These are phyloP conservation scores for Notothenia coriiceps DNA, from an alignment of 2,113 vertebrate genomes.

Conservation along the genomic window DNA sequence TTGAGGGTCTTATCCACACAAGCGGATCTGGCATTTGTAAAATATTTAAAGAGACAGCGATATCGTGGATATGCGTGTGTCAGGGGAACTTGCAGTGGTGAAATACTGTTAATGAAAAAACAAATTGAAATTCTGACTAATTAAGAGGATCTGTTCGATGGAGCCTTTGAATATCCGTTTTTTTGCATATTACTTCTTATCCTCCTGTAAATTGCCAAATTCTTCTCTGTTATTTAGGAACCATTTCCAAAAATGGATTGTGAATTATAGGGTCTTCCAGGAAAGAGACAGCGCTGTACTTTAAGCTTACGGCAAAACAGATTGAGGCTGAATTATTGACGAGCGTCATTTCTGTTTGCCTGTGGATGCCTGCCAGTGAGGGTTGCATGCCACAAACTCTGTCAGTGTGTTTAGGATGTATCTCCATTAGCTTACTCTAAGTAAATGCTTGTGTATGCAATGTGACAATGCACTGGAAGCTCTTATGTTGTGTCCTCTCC, in stretches of 20 bases:
- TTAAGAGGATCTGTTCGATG: background rate
- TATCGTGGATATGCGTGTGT: background rate
- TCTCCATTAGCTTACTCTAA: conserved; percentile 51
- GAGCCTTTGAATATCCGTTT: background rate
- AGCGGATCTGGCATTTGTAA: conserved; percentile 27
- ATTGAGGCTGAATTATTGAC: conserved; percentile 82
- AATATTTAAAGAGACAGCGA: conserved; percentile 32
- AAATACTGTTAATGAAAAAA: conserved; percentile 5
- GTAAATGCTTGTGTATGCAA: conserved; percentile 32
- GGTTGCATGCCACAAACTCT: conserved; percentile 52
- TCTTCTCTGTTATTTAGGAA: conserved; percentile 37
- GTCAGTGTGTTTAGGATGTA: conserved; percentile 57
- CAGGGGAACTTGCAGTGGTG: background rate
- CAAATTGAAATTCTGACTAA: background rate
- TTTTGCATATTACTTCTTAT: conserved; percentile 16
- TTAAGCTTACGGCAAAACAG: conserved; percentile 77
- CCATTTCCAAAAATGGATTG: conserved; percentile 42
- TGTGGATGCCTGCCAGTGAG: conserved; percentile 63
- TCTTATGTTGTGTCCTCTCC: conserved; percentile 24
- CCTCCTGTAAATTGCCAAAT: conserved; percentile 6
- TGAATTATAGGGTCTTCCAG: conserved; percentile 68
- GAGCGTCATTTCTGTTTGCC: conserved; percentile 73
- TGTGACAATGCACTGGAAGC: conserved; percentile 16
- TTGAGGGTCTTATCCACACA: conserved; percentile 36
- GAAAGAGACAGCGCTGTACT: conserved; percentile 68